Evolutionary conservation across 2,888 invertebrate genomes (phyloP).

Genomic region (Zygogramma bicolorata): DNA sequence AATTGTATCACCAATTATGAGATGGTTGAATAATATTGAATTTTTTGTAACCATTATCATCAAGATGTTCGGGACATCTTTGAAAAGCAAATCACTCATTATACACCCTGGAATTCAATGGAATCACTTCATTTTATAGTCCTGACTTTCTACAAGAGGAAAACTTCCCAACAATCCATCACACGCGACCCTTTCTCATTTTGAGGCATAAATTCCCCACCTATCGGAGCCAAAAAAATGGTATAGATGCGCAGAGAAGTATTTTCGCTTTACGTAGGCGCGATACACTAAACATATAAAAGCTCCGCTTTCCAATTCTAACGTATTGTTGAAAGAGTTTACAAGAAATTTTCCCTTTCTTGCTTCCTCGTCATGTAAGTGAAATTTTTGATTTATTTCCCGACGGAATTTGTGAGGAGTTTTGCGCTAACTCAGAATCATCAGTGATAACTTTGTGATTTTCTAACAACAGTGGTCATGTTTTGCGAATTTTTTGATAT

Average conservation of each 20-base stretch:
- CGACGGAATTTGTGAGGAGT: slow-evolving; percentile 1
- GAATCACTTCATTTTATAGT: background rate
- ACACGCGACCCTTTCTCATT: background rate
- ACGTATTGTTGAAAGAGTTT: slow-evolving; percentile 40
- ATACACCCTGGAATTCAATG: too few relatives aligned
- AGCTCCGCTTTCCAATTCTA: slow-evolving; percentile 35
- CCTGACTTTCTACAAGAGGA: background rate
- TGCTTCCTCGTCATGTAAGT: slow-evolving; percentile 36
- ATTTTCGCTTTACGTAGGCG: slow-evolving; percentile 36
- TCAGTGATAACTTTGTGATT: background rate
- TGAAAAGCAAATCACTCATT: too few relatives aligned
- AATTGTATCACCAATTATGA: too few relatives aligned
- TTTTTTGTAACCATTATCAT: too few relatives aligned
- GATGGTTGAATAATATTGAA: too few relatives aligned
- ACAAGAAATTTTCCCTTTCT: slow-evolving; percentile 35
- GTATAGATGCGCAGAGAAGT: slow-evolving; percentile 29
- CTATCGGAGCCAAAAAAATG: slow-evolving; percentile 14
- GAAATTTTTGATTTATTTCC: slow-evolving; percentile 18
- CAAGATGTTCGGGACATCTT: too few relatives aligned
- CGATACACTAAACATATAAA: slow-evolving; percentile 34
- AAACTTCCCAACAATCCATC: background rate
- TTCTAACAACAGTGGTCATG: background rate
- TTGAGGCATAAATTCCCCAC: background rate
- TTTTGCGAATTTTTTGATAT: background rate
- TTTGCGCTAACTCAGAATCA: background rate